Percentiles rank a stretch among this genome's conserved stretches.
Conservation (phyloP, 1,140 invertebrate genomes). For the Galleria mellonella region DNA sequence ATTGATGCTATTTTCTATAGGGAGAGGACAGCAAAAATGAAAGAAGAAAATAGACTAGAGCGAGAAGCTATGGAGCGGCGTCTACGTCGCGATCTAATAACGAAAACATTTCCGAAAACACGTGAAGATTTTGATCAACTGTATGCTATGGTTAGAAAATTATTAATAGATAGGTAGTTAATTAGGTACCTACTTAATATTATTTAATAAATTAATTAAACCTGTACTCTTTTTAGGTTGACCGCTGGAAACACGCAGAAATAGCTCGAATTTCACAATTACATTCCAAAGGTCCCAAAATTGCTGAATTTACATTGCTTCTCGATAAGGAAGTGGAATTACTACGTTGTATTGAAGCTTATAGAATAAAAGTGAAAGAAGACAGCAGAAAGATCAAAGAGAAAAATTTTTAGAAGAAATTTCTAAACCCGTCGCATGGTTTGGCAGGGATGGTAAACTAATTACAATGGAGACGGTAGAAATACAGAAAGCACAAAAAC, state of each 20-base stretch:
- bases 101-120: slow-evolving; percentile 76
- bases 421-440: slow-evolving; percentile 78
- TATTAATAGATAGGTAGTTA: neutral
- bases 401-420: slow-evolving; percentile 77
- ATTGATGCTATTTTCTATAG: slow-evolving; percentile 36
- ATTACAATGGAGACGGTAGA: slow-evolving; percentile 80
- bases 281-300: slow-evolving; percentile 75
- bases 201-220: neutral
- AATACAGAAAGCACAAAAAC: slow-evolving; percentile 78
- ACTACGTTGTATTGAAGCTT: slow-evolving; percentile 76
- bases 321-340: slow-evolving; percentile 80
- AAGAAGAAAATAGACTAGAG: slow-evolving; percentile 67
- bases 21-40: slow-evolving; percentile 66
- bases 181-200: too few relatives aligned
- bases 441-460: slow-evolving; percentile 73
- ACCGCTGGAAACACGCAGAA: slow-evolving; percentile 78
- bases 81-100: slow-evolving; percentile 71
- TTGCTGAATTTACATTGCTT: slow-evolving; percentile 76
- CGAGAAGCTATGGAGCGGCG: slow-evolving; percentile 66
- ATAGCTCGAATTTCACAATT: slow-evolving; percentile 74
- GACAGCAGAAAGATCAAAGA: slow-evolving; percentile 73
- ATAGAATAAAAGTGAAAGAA: slow-evolving; percentile 74
- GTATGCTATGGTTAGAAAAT: slow-evolving; percentile 68
- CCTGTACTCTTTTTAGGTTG: slow-evolving; percentile 54
- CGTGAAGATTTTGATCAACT: slow-evolving; percentile 79